Evolutionary conservation across 1,140 invertebrate species (phyloP).

Genomic region (Drosophila leontia): DNA sequence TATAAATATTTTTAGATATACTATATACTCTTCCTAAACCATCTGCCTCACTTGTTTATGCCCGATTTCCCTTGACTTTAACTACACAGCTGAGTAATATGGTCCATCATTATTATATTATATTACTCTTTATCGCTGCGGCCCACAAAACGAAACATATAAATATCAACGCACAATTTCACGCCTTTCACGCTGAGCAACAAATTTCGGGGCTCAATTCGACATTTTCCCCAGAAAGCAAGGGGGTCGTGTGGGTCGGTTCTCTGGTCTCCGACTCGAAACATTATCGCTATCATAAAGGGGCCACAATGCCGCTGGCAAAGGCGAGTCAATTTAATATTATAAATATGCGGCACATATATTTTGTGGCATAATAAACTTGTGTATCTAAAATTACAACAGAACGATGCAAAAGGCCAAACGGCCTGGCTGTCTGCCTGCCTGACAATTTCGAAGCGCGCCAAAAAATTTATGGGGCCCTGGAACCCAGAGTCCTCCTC

Average conservation of each 20-base stretch:
- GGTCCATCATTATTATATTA: slow-evolving; percentile 40
- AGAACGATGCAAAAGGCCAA: slow-evolving; percentile 46
- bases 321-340: slow-evolving; percentile 75
- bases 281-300: slow-evolving; percentile 73
- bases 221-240: slow-evolving; percentile 1
- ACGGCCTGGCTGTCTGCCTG: slow-evolving; percentile 17
- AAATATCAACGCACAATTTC: slow-evolving; percentile 59
- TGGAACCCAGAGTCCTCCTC: slow-evolving; percentile 14
- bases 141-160: slow-evolving; percentile 30
- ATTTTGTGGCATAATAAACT: slow-evolving; percentile 83
- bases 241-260: slow-evolving; percentile 26
- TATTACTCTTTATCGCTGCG: slow-evolving; percentile 53
- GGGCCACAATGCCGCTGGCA: slow-evolving; percentile 21
- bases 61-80: slow-evolving; percentile 20
- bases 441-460: slow-evolving; percentile 72
- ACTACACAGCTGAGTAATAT: slow-evolving; percentile 21
- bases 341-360: slow-evolving; percentile 78
- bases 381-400: slow-evolving; percentile 82
- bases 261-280: slow-evolving; percentile 18
- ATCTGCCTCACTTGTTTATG: slow-evolving; percentile 9
- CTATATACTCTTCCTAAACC: neutral
- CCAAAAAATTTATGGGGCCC: slow-evolving; percentile 75
- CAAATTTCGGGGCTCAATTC: slow-evolving; percentile 50
- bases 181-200: slow-evolving; percentile 58
- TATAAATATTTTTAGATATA: neutral